Evolutionary conservation across 2,113 vertebrate species (phyloP).

Genomic region (Myotis lucifugus): DNA sequence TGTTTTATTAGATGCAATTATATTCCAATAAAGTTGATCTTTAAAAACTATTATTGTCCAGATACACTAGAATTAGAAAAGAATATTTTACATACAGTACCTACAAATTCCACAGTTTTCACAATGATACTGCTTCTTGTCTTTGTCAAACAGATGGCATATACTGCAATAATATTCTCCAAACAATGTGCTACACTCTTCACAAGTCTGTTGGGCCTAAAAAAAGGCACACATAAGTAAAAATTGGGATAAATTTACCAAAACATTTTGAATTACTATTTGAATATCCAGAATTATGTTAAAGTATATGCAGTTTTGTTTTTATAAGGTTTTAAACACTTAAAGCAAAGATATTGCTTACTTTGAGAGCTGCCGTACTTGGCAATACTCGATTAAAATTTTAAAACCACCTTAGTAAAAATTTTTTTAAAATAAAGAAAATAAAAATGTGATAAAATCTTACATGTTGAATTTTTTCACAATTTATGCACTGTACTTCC

Average conservation of each 20-base stretch:
- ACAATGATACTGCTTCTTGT: conserved; percentile 98
- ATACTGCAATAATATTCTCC: conserved; percentile 95
- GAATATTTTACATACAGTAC: conserved; percentile 82
- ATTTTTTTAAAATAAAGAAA: neutral
- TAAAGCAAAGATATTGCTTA: neutral
- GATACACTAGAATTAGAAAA: neutral
- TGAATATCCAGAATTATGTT: conserved; percentile 48
- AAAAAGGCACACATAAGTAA: conserved; percentile 55
- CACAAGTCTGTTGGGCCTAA: conserved; percentile 91
- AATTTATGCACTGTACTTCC: conserved; percentile 91
- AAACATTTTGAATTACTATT: conserved; percentile 28
- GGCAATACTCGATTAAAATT: neutral
- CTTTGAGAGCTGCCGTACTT: conserved; percentile 9
- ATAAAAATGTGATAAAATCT: conserved; percentile 32
- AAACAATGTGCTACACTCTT: conserved; percentile 89
- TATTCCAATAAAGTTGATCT: neutral
- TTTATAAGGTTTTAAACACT: conserved; percentile 45
- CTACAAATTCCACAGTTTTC: conserved; percentile 95
- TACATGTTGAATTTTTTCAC: conserved; percentile 91
- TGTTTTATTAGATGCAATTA: neutral
- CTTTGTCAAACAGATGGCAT: conserved; percentile 96
- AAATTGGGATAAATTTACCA: conserved; percentile 16
- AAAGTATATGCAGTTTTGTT: neutral
- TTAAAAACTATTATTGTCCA: conserved; percentile 27
- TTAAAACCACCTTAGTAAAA: conserved; percentile 23